Evolutionary conservation across 2,888 invertebrate species (phyloP), one percentile per base, ranked within the genome.

Genomic region (Blastobasis adustella): DNA sequence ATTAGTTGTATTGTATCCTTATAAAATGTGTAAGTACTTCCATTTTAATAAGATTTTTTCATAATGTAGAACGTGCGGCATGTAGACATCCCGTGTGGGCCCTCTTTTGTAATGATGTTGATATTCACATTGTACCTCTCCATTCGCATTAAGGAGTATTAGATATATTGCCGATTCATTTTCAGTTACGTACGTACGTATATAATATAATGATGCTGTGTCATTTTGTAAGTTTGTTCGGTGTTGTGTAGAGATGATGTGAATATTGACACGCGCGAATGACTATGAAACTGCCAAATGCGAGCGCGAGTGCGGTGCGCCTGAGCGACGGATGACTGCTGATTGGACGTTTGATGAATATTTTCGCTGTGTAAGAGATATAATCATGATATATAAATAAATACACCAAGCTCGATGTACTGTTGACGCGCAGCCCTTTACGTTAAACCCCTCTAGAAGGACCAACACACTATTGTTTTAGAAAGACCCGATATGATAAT

Each of bases 11-110:
- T 63, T 56, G 62, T 69, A 75, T 76, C 69, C 71, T 71, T 76
- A 73, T 76, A 75, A 79, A 71, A 74, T 71, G 73, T 80, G 76
- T 82, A 83, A 84, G 84, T 87, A 88, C 87, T 88, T 87, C 87
- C 87, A 88, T 83, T 87, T 83, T 82, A 78, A 72, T 85, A 84
- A 84, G 80, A 76, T 76, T 82, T 82, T 84, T 82, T 82, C 80
- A 70, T 82, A n/a, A 79, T 68, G 76, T 85, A 84, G 82, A 73
- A 67, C 71, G 73, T 83, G 79, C 68, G 77, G 80, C 82, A 77
- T 68, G 76, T 82, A 82, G 79, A 71, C 70, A 73, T 71, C 75
- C 75, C 66, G 65, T 58, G 76, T 71, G 81, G 73, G 73, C 68
- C 73, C 80, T 79, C 78, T 76, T 74, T 65, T 65, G 61, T 67